These are phyloP conservation scores for Hycleus phaleratus DNA, from an alignment of 1,140 invertebrate species.

Conservation along the genomic window DNA sequence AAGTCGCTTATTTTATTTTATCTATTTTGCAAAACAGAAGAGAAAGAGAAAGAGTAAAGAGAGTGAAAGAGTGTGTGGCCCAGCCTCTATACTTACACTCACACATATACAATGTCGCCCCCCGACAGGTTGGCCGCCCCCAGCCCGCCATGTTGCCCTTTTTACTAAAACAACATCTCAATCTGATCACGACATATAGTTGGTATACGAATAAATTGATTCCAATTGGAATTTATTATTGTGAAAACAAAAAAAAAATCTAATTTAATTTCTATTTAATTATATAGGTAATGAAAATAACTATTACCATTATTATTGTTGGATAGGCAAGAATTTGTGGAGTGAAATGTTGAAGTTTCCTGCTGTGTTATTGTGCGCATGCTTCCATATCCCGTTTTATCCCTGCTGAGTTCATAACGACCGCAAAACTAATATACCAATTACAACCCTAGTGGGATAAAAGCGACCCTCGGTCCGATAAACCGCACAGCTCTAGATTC, in stretches of 20 bases:
- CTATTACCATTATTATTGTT: no score
- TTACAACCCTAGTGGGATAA: slow-evolving; percentile 32
- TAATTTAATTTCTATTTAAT: no score
- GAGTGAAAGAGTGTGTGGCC: no score
- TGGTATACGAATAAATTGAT: no score
- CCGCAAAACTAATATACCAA: slow-evolving; percentile 39
- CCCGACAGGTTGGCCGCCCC: slow-evolving; percentile 12
- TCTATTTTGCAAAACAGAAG: not conserved
- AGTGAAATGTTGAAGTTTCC: not conserved
- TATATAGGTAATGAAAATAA: no score
- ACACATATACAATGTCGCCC: no score
- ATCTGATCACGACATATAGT: no score
- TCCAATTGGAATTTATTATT: no score
- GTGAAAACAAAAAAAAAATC: no score
- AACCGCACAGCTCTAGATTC: slow-evolving; percentile 6
- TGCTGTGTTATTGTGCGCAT: slow-evolving; percentile 17
- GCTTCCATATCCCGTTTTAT: slow-evolving; percentile 15
- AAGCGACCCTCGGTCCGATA: slow-evolving; percentile 22
- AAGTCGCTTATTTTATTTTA: slow-evolving; percentile 25
- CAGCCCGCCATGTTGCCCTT: slow-evolving; percentile 21
- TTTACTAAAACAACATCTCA: not conserved
- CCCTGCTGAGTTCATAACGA: slow-evolving; percentile 32
- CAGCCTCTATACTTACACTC: no score
- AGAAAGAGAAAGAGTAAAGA: not conserved
- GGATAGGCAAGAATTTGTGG: no score